Evolutionary conservation across 2,888 invertebrate genomes (phyloP), one percentile per base, ranked within the genome.

Genomic region (Odontocerum albicorne): DNA sequence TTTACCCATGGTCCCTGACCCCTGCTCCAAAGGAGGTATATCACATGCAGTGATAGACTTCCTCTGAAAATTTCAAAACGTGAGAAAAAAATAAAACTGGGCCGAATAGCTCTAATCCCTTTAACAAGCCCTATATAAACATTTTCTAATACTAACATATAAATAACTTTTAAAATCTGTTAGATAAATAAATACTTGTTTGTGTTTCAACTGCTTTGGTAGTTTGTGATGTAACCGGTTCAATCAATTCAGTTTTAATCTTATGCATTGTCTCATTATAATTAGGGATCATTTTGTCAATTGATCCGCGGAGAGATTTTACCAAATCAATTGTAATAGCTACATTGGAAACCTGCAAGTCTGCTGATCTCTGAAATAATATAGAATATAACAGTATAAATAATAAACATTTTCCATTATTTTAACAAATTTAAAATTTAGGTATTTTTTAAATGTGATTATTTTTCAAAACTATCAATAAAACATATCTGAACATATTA

Each of bases 221-320:
- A 6, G 72, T 63, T 12, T 68, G 72, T 8, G 70, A 70, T 1
- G 75, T 73, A 31, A 87, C 77, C 39, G 84, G 81, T n/a, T 85
- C 83, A 44, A 90, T 74, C 1, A 91, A 72, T 61, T 88, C 84
- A 47, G 78, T 79, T 64, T 81, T 82, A 39, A 88, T 72, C 46
- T 77, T 79, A 54, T 82, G 79, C 60, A 86, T 76, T 2, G 88
- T 68, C 17, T 80, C 77, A 52, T 80, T 79, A 64, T 85, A 75
- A n/a, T 72, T 77, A 2, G 90, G 89, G 45, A 91, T 75, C 68
- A 88, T 69, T 45, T 77, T 75, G 32, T 79, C 78, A 57, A 91
- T 73, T 2, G 75, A 64, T 1, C 90, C 90, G 4, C 21, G 13
- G 4, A 19, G 12, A n/a, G 7, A 12, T 2, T 3, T 20, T 10